Evolutionary conservation across 2,888 invertebrate species (phyloP).

Genomic region (Agrochola circellaris): DNA sequence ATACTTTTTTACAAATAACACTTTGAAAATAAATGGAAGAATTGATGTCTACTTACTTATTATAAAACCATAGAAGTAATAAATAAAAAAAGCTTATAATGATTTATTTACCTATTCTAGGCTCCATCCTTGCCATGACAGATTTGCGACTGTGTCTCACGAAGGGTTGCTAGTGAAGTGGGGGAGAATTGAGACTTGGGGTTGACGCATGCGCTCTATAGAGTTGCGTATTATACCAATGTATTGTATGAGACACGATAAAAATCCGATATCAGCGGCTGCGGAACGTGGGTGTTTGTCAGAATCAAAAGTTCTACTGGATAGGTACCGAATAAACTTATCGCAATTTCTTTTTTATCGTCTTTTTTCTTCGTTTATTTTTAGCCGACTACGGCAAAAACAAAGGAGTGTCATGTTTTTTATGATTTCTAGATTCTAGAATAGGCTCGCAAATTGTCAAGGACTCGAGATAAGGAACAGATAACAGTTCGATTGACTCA

Average conservation of each 20-base stretch:
- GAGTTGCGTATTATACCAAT: background rate
- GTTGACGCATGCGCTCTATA: conserved; percentile 18
- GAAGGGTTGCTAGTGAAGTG: background rate
- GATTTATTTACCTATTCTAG: background rate
- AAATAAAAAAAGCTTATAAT: background rate
- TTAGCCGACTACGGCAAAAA: background rate
- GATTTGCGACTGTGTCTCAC: too few relatives aligned
- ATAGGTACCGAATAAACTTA: background rate
- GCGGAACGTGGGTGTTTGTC: background rate
- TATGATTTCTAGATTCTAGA: background rate
- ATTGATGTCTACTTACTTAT: background rate
- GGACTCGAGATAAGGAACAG: too few relatives aligned
- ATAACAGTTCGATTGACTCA: background rate
- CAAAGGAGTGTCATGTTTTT: background rate
- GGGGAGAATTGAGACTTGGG: background rate
- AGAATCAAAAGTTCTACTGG: background rate
- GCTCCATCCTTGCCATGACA: background rate
- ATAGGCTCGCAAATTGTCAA: background rate
- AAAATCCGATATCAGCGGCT: background rate
- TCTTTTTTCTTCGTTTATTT: background rate
- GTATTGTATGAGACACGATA: background rate
- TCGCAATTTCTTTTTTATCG: too few relatives aligned
- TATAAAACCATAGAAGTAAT: background rate
- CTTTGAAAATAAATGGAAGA: background rate
- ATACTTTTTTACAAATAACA: background rate